Conservation (phyloP, 2,888 invertebrate species). For the Ormyrus thymus region DNA sequence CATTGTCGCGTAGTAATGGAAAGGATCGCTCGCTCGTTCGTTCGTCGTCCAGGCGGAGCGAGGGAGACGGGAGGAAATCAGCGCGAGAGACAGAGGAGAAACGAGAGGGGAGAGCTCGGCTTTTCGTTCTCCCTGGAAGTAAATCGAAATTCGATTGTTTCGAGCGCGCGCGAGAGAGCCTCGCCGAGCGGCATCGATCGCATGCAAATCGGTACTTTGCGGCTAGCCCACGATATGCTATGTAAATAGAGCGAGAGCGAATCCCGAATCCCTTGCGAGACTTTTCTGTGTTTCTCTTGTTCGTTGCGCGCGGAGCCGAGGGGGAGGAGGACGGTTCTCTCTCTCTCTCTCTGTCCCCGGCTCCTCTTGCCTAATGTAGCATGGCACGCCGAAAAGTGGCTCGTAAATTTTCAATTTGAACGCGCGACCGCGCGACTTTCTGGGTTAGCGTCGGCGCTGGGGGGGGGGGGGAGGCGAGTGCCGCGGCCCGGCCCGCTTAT, state of each 20-base stretch:
- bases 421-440: constrained; percentile 41
- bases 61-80: neutral
- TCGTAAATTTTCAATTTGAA: constrained; percentile 55
- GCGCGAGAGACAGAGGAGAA: neutral
- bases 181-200: constrained; percentile 49
- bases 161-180: constrained; percentile 7
- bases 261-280: constrained; percentile 21
- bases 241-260: constrained; percentile 46
- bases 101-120: constrained; percentile 30
- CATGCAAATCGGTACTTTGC: constrained; percentile 55
- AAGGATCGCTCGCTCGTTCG: constrained; percentile 71
- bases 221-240: constrained; percentile 46
- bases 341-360: constrained; percentile 31
- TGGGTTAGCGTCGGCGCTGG: constrained; percentile 14
- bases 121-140: constrained; percentile 64
- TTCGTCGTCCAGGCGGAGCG: constrained; percentile 8
- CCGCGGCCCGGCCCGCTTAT: constrained; percentile 39
- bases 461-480: neutral
- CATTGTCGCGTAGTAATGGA: constrained; percentile 72
- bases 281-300: neutral
- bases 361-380: constrained; percentile 48
- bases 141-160: constrained; percentile 74
- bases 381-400: constrained; percentile 40
- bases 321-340: neutral
- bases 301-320: neutral